phyloP scores from a whole-genome alignment of 2,888 invertebrate genomes.

The Nemotelus nigrinus region DNA sequence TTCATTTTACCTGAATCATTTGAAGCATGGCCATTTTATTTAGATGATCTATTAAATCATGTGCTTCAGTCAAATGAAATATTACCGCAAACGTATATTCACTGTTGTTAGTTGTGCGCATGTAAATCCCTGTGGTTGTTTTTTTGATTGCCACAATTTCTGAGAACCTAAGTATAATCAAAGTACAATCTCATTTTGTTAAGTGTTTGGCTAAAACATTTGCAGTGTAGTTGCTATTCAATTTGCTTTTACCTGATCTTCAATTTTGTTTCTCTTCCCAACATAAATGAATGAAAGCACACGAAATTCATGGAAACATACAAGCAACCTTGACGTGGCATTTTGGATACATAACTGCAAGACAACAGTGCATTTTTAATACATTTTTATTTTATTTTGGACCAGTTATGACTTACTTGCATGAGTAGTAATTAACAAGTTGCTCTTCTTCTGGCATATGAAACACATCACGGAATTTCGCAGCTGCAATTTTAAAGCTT shows the following conservation, averaged over 20 bases:
- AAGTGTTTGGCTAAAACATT: too few species aligned
- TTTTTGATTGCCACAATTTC: constrained; percentile 80
- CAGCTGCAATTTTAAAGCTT: constrained; percentile 80
- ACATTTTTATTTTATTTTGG: too few species aligned
- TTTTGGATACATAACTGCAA: constrained; percentile 86
- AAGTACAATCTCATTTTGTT: neutral
- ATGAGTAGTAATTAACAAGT: constrained; percentile 93
- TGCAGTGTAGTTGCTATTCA: neutral
- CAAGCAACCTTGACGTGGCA: constrained; percentile 96
- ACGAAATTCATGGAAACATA: constrained; percentile 96
- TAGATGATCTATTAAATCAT: constrained; percentile 90
- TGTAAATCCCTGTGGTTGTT: constrained; percentile 86
- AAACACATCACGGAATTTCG: constrained; percentile 88
- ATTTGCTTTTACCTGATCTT: constrained; percentile 80
- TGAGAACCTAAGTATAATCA: constrained; percentile 69
- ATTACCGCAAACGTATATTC: constrained; percentile 91
- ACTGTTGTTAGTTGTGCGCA: constrained; percentile 82
- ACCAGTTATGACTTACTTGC: constrained; percentile 73
- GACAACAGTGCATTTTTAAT: neutral
- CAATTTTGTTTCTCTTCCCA: constrained; percentile 89
- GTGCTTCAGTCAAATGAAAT: constrained; percentile 84
- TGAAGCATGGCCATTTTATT: constrained; percentile 97
- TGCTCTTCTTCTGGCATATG: constrained; percentile 93
- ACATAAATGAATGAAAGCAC: constrained; percentile 94
- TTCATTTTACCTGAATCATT: constrained; percentile 61